Conservation (phyloP, 2,888 invertebrate species). For the Piscicola geometra region DNA sequence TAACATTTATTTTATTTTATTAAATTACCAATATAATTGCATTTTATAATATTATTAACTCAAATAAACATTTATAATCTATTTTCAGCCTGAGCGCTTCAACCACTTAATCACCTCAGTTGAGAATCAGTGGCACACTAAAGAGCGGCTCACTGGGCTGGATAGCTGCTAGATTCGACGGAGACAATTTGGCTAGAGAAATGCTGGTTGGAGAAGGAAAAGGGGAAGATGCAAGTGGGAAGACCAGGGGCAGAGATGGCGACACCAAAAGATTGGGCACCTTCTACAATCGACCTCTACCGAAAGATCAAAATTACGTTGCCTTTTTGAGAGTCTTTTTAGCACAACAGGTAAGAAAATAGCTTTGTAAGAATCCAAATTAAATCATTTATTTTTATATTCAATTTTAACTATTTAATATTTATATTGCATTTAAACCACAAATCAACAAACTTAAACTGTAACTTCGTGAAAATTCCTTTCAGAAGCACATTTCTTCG, state of each 20-base stretch:
- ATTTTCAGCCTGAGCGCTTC: neutral
- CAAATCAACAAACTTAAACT: no score
- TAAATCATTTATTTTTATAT: slow-evolving; percentile 6
- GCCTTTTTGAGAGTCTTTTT: slow-evolving; percentile 88
- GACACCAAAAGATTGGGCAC: slow-evolving; percentile 62
- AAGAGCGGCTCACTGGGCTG: slow-evolving; percentile 61
- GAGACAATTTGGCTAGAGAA: slow-evolving; percentile 71
- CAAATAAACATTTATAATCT: neutral
- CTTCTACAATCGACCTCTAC: slow-evolving; percentile 79
- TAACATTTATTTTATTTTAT: no score
- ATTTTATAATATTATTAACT: no score
- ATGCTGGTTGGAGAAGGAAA: slow-evolving; percentile 71
- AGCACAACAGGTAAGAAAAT: slow-evolving; percentile 69
- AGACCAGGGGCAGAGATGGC: slow-evolving; percentile 57
- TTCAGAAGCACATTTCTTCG: slow-evolving; percentile 39
- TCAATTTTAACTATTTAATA: neutral
- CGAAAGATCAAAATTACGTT: slow-evolving; percentile 74
- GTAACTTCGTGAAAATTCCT: neutral
- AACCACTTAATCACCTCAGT: no score
- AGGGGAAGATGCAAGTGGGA: neutral
- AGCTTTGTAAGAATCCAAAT: no score
- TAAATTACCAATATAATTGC: no score
- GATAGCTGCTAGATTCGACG: slow-evolving; percentile 85
- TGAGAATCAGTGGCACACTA: neutral
- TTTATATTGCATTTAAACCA: no score